Evolutionary conservation across 2,888 invertebrate species (phyloP).

Genomic region (Ypsolopha scabrella): DNA sequence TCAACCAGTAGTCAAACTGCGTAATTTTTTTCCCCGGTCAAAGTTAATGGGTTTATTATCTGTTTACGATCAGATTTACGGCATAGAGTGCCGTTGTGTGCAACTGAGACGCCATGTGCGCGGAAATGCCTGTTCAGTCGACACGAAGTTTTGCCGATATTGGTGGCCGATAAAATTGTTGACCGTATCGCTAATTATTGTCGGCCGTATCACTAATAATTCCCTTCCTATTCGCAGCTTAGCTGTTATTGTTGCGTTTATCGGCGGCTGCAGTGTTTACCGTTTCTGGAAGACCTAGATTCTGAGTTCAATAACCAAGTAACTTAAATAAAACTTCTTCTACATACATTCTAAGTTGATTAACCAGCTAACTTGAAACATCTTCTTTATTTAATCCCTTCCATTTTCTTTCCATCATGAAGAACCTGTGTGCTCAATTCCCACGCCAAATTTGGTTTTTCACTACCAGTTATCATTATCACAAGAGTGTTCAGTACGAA

Average conservation of each 20-base stretch:
- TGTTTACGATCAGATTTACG: constrained; percentile 21
- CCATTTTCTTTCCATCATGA: too few species aligned
- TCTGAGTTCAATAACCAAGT: too few species aligned
- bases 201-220: too few species aligned
- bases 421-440: too few species aligned
- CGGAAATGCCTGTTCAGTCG: constrained; percentile 6
- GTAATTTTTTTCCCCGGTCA: constrained; percentile 9
- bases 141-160: constrained; percentile 3
- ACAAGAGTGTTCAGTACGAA: too few species aligned
- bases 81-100: constrained; percentile 14
- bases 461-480: too few species aligned
- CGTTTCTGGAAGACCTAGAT: too few species aligned
- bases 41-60: constrained; percentile 15
- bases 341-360: too few species aligned
- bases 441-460: too few species aligned
- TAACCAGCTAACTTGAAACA: too few species aligned
- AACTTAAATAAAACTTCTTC: too few species aligned
- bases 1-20: constrained; percentile 1
- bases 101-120: constrained; percentile 6
- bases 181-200: neutral
- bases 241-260: constrained; percentile 1
- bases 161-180: neutral
- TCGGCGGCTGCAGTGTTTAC: neutral
- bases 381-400: too few species aligned
- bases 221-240: neutral